These are phyloP conservation scores for Amia ocellicauda DNA, from an alignment of 2,113 vertebrate genomes.

Conservation along the genomic window DNA sequence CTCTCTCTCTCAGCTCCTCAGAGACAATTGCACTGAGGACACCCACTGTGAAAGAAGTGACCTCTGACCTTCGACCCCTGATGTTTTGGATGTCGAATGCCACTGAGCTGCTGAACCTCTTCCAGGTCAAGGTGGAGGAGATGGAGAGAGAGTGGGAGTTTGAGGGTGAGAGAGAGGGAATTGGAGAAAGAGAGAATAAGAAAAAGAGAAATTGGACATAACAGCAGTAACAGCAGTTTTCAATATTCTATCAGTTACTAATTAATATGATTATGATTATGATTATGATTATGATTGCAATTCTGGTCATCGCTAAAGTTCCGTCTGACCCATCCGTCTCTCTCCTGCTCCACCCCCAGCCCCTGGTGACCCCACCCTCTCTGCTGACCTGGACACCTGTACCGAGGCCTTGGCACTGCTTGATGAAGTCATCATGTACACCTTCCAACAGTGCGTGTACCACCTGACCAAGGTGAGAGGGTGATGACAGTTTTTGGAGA, in stretches of 20 bases:
- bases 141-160: conserved; percentile 89
- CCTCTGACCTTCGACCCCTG: conserved; percentile 79
- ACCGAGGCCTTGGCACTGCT: conserved; percentile 86
- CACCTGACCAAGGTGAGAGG: conserved; percentile 83
- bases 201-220: conserved; percentile 1
- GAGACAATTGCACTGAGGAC: conserved; percentile 63
- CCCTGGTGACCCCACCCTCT: conserved; percentile 70
- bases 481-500: no score
- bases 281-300: no score
- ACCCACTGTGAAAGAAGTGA: conserved; percentile 74
- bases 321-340: neutral
- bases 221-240: neutral
- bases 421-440: conserved; percentile 92
- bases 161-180: conserved; percentile 66
- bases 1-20: conserved; percentile 52
- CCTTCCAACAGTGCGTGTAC: conserved; percentile 91
- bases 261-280: no score
- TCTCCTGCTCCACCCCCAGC: conserved; percentile 34
- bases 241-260: conserved; percentile 6
- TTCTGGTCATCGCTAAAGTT: neutral
- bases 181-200: neutral
- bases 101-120: conserved; percentile 86
- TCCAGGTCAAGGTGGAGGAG: conserved; percentile 81
- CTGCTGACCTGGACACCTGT: conserved; percentile 82
- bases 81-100: conserved; percentile 96